Conservation (phyloP, 1,140 invertebrate species). For the Trissolcus basalis region DNA sequence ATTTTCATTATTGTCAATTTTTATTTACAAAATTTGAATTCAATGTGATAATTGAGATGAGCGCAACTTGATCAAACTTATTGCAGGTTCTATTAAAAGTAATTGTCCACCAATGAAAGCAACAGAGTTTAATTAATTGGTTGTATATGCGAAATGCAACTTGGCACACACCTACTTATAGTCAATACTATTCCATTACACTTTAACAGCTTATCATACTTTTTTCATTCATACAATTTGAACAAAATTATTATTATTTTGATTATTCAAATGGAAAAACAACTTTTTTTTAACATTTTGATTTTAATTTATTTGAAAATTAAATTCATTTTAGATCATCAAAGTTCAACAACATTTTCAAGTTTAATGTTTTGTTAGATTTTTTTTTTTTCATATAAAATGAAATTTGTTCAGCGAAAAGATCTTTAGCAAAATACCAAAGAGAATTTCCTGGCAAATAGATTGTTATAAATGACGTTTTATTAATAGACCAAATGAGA, state of each 20-base stretch:
- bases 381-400: too few relatives aligned
- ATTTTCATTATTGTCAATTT: too few relatives aligned
- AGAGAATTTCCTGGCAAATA: neutral
- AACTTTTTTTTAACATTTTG: too few relatives aligned
- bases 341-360: too few relatives aligned
- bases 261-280: too few relatives aligned
- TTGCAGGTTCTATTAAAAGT: constrained; percentile 40
- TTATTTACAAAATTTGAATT: too few relatives aligned
- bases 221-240: too few relatives aligned
- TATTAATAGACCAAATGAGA: constrained; percentile 22
- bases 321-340: too few relatives aligned
- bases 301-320: too few relatives aligned
- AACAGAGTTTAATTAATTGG: constrained; percentile 36
- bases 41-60: neutral
- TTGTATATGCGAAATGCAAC: constrained; percentile 18
- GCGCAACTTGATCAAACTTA: constrained; percentile 16
- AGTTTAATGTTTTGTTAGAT: too few relatives aligned
- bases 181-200: constrained; percentile 14
- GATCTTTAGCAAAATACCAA: neutral
- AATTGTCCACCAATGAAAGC: constrained; percentile 54
- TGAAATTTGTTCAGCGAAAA: neutral
- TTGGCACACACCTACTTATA: constrained; percentile 32
- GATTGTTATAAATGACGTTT: neutral
- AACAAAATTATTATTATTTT: too few relatives aligned
- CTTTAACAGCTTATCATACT: neutral